These are phyloP conservation scores for Leptinotarsa tumamoca DNA, from an alignment of 2,888 invertebrate genomes.

Conservation along the genomic window DNA sequence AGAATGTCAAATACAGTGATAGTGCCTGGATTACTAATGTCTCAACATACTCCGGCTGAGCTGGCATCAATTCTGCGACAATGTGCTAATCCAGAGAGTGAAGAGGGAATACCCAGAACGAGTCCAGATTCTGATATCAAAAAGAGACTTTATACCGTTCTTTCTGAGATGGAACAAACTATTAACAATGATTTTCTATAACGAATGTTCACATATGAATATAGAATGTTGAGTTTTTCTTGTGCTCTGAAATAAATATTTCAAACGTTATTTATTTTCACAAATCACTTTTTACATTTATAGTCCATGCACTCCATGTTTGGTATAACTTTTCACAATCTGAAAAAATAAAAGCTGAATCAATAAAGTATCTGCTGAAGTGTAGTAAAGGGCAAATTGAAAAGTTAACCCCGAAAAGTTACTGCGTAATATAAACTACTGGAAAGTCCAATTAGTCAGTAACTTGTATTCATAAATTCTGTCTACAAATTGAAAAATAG, in stretches of 20 bases:
- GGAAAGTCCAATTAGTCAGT: too few species aligned
- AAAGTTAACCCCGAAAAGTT: too few species aligned
- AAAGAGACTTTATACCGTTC: conserved; percentile 69
- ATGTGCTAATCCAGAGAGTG: conserved; percentile 71
- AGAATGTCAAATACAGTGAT: conserved; percentile 72
- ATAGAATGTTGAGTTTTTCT: not conserved
- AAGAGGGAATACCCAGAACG: conserved; percentile 66
- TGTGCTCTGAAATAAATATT: conserved; percentile 8
- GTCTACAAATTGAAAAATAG: too few species aligned
- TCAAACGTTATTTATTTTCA: not conserved
- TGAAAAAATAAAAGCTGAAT: too few species aligned
- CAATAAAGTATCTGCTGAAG: too few species aligned
- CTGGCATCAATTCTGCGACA: conserved; percentile 71
- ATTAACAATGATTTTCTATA: conserved; percentile 59
- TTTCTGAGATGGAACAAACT: conserved; percentile 67
- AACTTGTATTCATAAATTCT: too few species aligned
- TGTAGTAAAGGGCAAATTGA: too few species aligned
- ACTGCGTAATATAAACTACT: too few species aligned
- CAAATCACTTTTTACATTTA: not conserved
- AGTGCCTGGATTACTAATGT: conserved; percentile 73
- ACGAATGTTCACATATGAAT: conserved; percentile 30
- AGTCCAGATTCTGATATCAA: conserved; percentile 67
- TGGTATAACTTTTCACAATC: too few species aligned
- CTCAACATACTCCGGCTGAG: conserved; percentile 71
- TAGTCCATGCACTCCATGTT: not conserved